Evolutionary conservation across 2,113 vertebrate species (phyloP).

Genomic region (Struthio camelus): DNA sequence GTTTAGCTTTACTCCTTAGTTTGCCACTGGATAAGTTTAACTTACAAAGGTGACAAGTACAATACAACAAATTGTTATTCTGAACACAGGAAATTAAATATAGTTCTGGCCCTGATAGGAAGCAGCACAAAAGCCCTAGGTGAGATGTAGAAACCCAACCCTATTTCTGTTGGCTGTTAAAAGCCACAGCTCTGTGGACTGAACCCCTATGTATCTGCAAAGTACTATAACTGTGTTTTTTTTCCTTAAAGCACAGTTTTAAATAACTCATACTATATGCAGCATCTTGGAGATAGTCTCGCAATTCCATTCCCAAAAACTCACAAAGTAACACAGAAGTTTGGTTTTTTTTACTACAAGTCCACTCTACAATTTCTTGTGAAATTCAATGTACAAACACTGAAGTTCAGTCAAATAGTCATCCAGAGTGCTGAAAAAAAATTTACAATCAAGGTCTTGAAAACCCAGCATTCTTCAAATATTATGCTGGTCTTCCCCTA

Average conservation of each 20-base stretch:
- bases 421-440: too few relatives aligned
- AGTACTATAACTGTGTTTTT: accelerated
- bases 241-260: neutral
- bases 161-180: neutral
- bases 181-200: neutral
- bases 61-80: neutral
- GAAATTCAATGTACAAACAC: neutral
- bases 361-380: neutral
- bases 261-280: neutral
- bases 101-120: neutral
- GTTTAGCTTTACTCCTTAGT: neutral
- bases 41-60: accelerated
- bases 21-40: neutral
- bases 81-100: neutral
- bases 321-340: accelerated
- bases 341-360: neutral
- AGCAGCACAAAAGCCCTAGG: neutral
- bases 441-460: too few relatives aligned
- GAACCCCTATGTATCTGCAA: neutral
- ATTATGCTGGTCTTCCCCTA: too few relatives aligned
- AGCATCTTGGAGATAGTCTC: neutral
- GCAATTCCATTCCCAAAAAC: neutral
- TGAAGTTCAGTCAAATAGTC: neutral
- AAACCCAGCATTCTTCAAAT: too few relatives aligned
- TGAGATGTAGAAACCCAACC: accelerated